Evolutionary conservation across 1,140 invertebrate species (phyloP).

Genomic region (Panagrolaimus sp.): DNA sequence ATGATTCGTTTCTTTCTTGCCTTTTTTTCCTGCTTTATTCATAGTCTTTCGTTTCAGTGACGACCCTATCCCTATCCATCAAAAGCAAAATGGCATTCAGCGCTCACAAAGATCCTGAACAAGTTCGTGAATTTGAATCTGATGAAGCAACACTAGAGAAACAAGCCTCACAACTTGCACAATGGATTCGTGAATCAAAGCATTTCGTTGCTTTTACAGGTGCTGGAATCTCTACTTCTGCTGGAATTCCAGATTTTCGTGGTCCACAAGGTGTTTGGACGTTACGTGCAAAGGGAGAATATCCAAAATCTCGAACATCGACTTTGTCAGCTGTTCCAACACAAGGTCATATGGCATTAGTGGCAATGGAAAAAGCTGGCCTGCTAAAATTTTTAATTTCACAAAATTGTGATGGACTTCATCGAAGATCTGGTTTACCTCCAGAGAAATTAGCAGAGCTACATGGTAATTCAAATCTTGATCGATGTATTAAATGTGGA

Average conservation of each 20-base stretch:
- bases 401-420: constrained; percentile 93
- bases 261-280: neutral
- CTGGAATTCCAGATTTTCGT: neutral
- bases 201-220: neutral
- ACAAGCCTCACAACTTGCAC: no score
- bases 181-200: no score
- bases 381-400: constrained; percentile 74
- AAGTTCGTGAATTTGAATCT: no score
- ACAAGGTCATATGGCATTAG: constrained; percentile 82
- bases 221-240: neutral
- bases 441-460: constrained; percentile 77
- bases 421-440: constrained; percentile 75
- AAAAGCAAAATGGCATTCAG: no score
- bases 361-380: constrained; percentile 68
- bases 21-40: no score
- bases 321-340: constrained; percentile 70
- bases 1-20: no score
- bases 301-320: neutral
- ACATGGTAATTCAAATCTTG: constrained; percentile 94
- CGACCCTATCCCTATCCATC: no score
- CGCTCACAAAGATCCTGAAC: no score
- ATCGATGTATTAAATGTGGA: constrained; percentile 81
- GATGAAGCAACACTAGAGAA: no score
- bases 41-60: no score
- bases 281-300: neutral